Evolutionary conservation across 2,113 vertebrate genomes (phyloP), one percentile per base, ranked within the genome.

Genomic region (Pycnonotus jocosus): DNA sequence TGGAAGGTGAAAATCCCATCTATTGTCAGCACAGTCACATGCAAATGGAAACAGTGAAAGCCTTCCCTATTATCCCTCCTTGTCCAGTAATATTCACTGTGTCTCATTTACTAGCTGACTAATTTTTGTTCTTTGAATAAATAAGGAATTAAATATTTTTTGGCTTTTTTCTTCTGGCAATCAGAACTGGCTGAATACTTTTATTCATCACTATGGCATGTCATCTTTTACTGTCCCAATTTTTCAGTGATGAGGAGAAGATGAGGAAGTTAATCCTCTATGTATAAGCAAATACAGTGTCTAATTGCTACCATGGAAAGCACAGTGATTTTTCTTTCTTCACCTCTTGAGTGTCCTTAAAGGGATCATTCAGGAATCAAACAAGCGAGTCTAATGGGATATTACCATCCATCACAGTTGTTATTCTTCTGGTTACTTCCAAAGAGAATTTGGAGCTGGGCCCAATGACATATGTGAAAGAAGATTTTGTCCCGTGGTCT

Each of bases 351-450:
- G 65, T 96, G 76, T 88, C 91, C 80, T 93, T 95, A 94, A 86
- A 94, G 69, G 60, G 60, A 91, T 97, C 91, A 68, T 95, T 96
- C 91, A 92, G 76, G 86, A 96, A 62, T 88, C 82, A 92, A 66
- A 94, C 88, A 94, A 94, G 91, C n/a, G 65, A 92, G 60, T 96
- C 94, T 96, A 97, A 94, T 94, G 90, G 86, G 65, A 35, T 84
- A 92, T 96, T 93, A 81, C 64, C 73, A 83, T 94, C 82, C 72
- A 86, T 94, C 92, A 93, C 69, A 68, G 83, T 95, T 88, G 94
- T 95, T 94, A 81, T 92, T 96, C 96, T 95, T 95, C 78, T 93
- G 66, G 90, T 91, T 94, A 84, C 76, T 95, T 95, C 64, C 80
- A 88, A 1, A 48, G 77, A 93, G 88, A 83, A 86, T 73, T 95